Evolutionary conservation across 2,797 vertebrate species (phyloP).

Genomic region (Sebastes miniatus): DNA sequence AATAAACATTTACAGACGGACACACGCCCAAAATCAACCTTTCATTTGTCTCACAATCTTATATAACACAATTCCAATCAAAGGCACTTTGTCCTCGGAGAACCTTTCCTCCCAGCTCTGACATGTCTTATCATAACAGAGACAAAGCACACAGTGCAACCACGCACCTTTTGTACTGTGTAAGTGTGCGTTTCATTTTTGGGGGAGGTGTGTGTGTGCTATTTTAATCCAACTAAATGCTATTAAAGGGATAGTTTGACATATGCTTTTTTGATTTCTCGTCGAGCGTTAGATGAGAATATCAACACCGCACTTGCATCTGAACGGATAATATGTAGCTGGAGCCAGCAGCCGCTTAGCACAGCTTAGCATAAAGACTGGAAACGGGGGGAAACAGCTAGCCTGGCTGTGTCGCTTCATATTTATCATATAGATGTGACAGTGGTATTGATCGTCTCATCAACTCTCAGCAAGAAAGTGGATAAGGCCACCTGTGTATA

Average conservation of each 20-base stretch:
- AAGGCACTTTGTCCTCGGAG: constrained; percentile 53
- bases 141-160: background rate
- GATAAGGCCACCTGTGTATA: background rate
- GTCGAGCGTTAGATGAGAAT: background rate
- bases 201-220: background rate
- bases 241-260: background rate
- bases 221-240: constrained; percentile 9
- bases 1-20: constrained; percentile 45
- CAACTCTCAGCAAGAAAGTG: background rate
- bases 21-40: constrained; percentile 57
- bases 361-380: background rate
- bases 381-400: background rate
- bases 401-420: background rate
- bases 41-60: constrained; percentile 53
- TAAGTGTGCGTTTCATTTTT: background rate
- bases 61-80: constrained; percentile 66
- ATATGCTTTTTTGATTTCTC: background rate
- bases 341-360: background rate
- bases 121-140: constrained; percentile 20
- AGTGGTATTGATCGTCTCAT: background rate
- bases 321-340: background rate
- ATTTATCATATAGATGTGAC: background rate
- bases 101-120: constrained; percentile 23
- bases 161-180: background rate
- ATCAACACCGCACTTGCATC: background rate